phyloP scores from a whole-genome alignment of 2,113 vertebrate species.

The Axis porcinus region DNA sequence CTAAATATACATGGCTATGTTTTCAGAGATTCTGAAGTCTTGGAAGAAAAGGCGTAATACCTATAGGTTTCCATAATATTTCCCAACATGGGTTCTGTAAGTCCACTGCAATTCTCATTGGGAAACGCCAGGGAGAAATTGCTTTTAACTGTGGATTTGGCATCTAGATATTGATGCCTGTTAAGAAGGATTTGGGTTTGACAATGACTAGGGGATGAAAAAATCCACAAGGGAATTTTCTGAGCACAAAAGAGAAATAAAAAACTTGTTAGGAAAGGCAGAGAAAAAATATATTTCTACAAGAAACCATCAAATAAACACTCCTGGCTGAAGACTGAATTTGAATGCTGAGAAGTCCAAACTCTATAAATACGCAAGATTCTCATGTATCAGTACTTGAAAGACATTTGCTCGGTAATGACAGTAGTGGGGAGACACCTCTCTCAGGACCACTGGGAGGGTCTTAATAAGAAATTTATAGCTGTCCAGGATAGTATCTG shows the following conservation, averaged over 20 bases:
- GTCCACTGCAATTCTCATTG: background rate
- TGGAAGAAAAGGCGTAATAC: background rate
- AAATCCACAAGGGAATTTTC: slow-evolving; percentile 5
- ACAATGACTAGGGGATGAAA: background rate
- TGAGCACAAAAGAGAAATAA: background rate
- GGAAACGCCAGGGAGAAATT: slow-evolving; percentile 37
- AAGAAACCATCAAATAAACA: background rate
- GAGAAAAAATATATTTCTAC: background rate
- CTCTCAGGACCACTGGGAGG: background rate
- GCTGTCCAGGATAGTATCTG: background rate
- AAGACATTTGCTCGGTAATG: slow-evolving; percentile 3
- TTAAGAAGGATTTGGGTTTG: slow-evolving; percentile 29
- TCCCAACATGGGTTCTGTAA: slow-evolving; percentile 16
- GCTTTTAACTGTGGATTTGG: slow-evolving; percentile 34
- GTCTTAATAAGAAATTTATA: background rate
- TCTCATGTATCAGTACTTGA: background rate
- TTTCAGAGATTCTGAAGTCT: slow-evolving; percentile 1
- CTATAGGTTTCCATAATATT: background rate
- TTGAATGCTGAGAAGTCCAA: background rate
- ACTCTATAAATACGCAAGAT: slow-evolving; percentile 20
- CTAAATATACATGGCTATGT: slow-evolving; percentile 17
- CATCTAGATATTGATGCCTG: background rate
- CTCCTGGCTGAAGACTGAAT: background rate
- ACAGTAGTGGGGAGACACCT: background rate
- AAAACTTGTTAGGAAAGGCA: slow-evolving; percentile 34